A percentile compares a stretch with the other conserved stretches of the same genome.
Evolutionary conservation across 2,888 invertebrate species (phyloP).

Genomic region (Drosophila neotestacea): DNA sequence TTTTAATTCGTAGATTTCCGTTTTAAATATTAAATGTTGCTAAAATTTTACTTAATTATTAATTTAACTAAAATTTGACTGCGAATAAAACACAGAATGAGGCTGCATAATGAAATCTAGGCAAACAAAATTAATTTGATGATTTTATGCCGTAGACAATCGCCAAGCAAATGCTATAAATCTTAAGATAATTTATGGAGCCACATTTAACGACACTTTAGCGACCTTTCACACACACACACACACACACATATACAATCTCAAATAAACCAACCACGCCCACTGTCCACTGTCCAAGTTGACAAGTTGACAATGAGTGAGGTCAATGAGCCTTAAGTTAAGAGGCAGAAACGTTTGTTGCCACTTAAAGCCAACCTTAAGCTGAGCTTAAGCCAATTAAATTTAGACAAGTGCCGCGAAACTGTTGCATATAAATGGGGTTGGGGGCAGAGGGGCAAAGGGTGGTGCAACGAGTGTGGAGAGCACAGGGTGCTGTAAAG

Average conservation of each 20-base stretch:
- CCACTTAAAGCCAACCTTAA: conserved; percentile 34
- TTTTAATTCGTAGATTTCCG: too few species aligned
- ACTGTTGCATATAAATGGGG: conserved; percentile 51
- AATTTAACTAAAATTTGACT: too few species aligned
- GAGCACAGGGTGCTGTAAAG: neutral
- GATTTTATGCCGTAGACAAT: neutral
- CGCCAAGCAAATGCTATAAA: conserved; percentile 46
- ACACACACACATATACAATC: neutral
- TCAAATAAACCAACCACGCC: neutral
- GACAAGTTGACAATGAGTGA: neutral
- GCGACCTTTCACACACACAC: conserved; percentile 23
- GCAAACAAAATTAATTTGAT: neutral
- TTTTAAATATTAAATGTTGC: too few species aligned
- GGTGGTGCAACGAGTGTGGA: too few species aligned
- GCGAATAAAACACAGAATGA: too few species aligned
- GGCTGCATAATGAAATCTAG: neutral
- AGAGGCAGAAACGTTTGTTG: conserved; percentile 8
- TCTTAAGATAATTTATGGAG: conserved; percentile 68
- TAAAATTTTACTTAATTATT: too few species aligned
- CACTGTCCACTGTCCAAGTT: neutral
- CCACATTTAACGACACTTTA: conserved; percentile 55
- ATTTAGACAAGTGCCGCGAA: conserved; percentile 41
- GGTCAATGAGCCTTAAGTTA: conserved; percentile 43
- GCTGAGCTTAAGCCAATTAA: conserved; percentile 55
- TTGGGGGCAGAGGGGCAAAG: too few species aligned